phyloP scores from a whole-genome alignment of 2,888 invertebrate genomes.

The Anticlea derivata region DNA sequence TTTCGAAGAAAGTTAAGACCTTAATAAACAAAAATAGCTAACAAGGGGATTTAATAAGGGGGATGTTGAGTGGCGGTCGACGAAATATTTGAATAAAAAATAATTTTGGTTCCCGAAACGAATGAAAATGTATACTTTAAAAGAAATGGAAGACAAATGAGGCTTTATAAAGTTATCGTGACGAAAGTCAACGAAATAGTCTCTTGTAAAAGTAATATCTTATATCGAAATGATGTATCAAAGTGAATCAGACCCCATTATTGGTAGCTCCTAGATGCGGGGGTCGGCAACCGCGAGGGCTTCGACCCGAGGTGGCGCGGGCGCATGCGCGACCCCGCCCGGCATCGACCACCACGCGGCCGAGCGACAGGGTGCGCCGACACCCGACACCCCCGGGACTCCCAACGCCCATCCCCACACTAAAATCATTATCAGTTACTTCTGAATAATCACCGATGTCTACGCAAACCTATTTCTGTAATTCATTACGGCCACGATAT shows the following conservation, averaged over 20 bases:
- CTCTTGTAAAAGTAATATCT: constrained; percentile 22
- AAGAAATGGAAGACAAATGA: too few species aligned
- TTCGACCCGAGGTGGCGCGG: constrained; percentile 58
- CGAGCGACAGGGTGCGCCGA: constrained; percentile 40
- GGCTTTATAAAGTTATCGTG: constrained; percentile 13
- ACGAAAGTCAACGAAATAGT: constrained; percentile 8
- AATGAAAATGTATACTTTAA: too few species aligned
- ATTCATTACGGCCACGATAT: neutral
- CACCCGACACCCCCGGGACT: constrained; percentile 36
- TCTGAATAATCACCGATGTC: constrained; percentile 19
- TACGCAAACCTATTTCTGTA: constrained; percentile 5
- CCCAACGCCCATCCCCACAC: constrained; percentile 9
- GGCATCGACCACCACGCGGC: constrained; percentile 58
- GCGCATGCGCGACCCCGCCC: constrained; percentile 75
- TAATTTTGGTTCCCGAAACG: too few species aligned
- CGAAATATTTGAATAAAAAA: too few species aligned
- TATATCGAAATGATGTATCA: constrained; percentile 30
- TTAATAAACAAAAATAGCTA: too few species aligned
- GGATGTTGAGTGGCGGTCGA: too few species aligned
- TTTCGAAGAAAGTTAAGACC: too few species aligned
- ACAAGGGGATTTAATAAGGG: too few species aligned
- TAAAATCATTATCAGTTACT: constrained; percentile 19
- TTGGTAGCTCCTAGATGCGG: constrained; percentile 61
- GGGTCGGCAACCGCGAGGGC: constrained; percentile 79
- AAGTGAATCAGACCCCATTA: constrained; percentile 49